Evolutionary conservation across 2,113 vertebrate genomes (phyloP), one percentile per base, ranked within the genome.

Genomic region (Tetrao urogallus): DNA sequence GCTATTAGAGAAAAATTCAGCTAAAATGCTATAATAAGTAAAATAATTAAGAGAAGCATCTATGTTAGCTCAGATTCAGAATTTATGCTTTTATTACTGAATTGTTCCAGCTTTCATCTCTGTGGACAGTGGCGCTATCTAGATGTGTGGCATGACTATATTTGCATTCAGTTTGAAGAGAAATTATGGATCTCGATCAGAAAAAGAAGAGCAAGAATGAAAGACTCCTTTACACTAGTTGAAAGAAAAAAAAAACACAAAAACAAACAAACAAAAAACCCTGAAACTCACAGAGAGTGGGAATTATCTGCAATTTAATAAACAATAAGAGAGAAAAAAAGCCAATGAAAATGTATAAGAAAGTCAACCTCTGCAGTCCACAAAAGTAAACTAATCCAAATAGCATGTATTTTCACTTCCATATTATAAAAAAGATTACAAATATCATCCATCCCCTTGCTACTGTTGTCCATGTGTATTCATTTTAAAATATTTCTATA

Each of bases 231-330:
- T 74, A 50, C 27, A 64, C 6, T 8, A 14, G 40, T 18, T 13
- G 57, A 34, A 40, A 81, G 5, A 5, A 28, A 22, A 17, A 12
- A 32, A 30, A 18, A 56, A 32, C 18, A 20, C 19, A 47, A 47
- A 19, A 47, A 10, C 34, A 22, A 36, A 19, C 42, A 42, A 42
- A 42, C 42, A 32, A 30, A 19, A 32, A 57, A 57, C 27, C 42
- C 14, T 42, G 28, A 52, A 57, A 32, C 56, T 3, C 3, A 1
- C 4, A 34, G n/a, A 48, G 4, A 34, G 0, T 45, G n/a, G 21
- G 3, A 73, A 36, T 30, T 82, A 43, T 20, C 45, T 70, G 8
- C 8, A 54, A 61, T 43, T 42, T 9, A 56, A 61, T 16, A 25
- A 8, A 7, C 80, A 42, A 76, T 25, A 2, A 20, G 40, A 13